Evolutionary conservation across 2,797 vertebrate genomes (phyloP).

Genomic region (Syngnathus acus): DNA sequence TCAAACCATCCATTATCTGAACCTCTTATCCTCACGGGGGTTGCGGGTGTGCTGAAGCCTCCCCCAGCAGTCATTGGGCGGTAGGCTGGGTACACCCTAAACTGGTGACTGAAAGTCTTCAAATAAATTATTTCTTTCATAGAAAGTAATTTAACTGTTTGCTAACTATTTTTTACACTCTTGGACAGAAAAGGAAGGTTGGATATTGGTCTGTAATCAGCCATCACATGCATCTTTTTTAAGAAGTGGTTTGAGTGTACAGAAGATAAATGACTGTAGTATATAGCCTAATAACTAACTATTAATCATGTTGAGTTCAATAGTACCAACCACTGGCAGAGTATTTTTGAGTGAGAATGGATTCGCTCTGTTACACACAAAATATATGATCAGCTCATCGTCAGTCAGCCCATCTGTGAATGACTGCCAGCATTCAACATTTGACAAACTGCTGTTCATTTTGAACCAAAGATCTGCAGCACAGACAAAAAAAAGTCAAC

Average conservation of each 20-base stretch:
- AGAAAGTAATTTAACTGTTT: neutral
- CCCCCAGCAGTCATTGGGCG: too few species aligned
- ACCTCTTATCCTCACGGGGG: too few species aligned
- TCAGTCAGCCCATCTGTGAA: conserved; percentile 33
- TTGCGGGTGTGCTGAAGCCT: too few species aligned
- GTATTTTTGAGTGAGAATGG: neutral
- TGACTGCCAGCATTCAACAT: conserved; percentile 39
- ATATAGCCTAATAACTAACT: neutral
- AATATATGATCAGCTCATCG: conserved; percentile 5
- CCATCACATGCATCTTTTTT: neutral
- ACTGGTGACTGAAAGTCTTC: neutral
- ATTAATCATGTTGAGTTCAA: neutral
- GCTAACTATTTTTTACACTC: neutral
- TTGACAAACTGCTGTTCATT: conserved; percentile 53
- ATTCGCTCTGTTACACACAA: neutral
- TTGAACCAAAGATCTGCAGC: conserved; percentile 38
- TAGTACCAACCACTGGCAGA: neutral
- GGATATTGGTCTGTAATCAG: too few species aligned
- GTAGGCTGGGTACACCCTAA: too few species aligned
- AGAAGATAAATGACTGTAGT: neutral
- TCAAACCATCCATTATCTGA: too few species aligned
- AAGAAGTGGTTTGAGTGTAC: neutral
- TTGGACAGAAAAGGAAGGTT: neutral
- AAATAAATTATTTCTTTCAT: too few species aligned
- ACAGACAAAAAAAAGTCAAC: conserved; percentile 21